These are phyloP conservation scores for Protodeltote pygarga DNA, from an alignment of 2,888 invertebrate species.

Conservation along the genomic window DNA sequence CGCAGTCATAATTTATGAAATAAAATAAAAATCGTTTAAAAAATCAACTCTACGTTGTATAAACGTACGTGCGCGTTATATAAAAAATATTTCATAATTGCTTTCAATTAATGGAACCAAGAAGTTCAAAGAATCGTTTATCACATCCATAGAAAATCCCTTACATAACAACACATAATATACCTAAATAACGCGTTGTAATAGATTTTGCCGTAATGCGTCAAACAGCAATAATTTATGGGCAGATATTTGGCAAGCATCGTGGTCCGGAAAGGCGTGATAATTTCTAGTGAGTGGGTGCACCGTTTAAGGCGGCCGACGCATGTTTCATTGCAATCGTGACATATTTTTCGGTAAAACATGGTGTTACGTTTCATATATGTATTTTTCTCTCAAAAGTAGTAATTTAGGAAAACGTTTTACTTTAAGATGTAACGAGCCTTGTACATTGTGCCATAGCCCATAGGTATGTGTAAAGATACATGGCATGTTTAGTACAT, in stretches of 20 bases:
- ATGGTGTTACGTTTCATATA: slow-evolving; percentile 5
- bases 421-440: not conserved
- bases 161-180: slow-evolving; percentile 51
- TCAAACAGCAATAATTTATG: slow-evolving; percentile 81
- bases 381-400: not conserved
- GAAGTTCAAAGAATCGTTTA: slow-evolving; percentile 14
- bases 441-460: not conserved
- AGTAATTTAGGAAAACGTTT: not conserved
- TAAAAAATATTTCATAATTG: not conserved
- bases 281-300: slow-evolving; percentile 70
- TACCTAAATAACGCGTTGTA: slow-evolving; percentile 63
- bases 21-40: too few relatives aligned
- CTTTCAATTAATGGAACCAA: not conserved
- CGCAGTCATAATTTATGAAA: too few relatives aligned
- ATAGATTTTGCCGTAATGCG: slow-evolving; percentile 82
- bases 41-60: too few relatives aligned
- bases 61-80: too few relatives aligned
- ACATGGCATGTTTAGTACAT: too few relatives aligned
- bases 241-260: slow-evolving; percentile 79
- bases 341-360: slow-evolving; percentile 30
- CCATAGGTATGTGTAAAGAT: too few relatives aligned
- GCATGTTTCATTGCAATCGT: slow-evolving; percentile 55
- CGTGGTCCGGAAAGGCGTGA: slow-evolving; percentile 73
- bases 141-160: slow-evolving; percentile 43
- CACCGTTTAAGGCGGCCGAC: slow-evolving; percentile 58